Base-by-base conservation (phyloP, 2,888 invertebrate genomes). In the Cremastobaeus sp. region DNA sequence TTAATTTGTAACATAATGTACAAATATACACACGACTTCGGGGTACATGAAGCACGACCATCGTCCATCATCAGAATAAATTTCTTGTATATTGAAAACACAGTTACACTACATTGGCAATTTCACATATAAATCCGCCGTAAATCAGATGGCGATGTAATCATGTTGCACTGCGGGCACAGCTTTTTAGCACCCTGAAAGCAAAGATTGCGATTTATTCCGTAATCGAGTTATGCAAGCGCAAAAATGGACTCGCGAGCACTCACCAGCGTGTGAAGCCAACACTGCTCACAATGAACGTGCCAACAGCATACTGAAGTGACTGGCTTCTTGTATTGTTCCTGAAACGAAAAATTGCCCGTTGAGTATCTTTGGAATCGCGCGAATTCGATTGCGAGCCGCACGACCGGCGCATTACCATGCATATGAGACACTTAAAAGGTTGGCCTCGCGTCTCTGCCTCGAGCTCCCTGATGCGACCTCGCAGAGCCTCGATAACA, bases 241-340 rank as follows among this genome's bases (percentile, higher is more conserved):
- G 11, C 20, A 50, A 50, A 18, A 45, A 5, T 25, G 11, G 25
- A 25, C 25, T 25, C 11, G n/a, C 25, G 11, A 12, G 15, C 30
- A 52, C 15, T 59, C 85, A 91, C 92, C 89, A 92, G 83, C 39
- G 93, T 92, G 83, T 92, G 91, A 18, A 93, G 88, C 93, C 93
- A 94, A 84, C 94, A 94, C 77, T 92, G 90, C 89, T 97, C 96
- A 84, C 98, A 98, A 87, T 97, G 95, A 0, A 97, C 97, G 88
- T 98, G 98, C 97, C 97, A 98, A 88, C 98, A 98, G 84, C 96
- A 96, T 70, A 97, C 94, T 0, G 97, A 97, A 54, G 96, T 96
- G 3, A 96, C 93, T 0, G 97, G 96, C 34, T 94, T 95, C 59
- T 91, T 91, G 87, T 96, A 96, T 21, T 92, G 91, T 54, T 95